These are phyloP conservation scores for Prostheceraeus crozeri DNA, from an alignment of 2,888 invertebrate species.

Conservation along the genomic window DNA sequence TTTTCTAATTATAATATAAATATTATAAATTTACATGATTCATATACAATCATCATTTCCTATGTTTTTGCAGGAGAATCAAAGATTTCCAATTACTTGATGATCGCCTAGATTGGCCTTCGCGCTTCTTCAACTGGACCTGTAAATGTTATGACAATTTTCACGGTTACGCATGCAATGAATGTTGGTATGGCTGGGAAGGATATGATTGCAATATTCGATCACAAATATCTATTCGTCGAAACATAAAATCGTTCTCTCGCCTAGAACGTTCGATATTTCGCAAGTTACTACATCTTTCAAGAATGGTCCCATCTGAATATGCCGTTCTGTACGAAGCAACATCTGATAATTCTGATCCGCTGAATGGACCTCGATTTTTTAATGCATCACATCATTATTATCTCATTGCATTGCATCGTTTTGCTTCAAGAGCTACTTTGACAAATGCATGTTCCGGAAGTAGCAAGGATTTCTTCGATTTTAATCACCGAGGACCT, in stretches of 20 bases:
- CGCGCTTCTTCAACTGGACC: background rate
- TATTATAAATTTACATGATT: too few relatives aligned
- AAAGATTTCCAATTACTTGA: too few relatives aligned
- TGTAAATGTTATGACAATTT: background rate
- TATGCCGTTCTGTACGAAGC: background rate
- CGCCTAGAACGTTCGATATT: background rate
- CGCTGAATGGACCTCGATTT: background rate
- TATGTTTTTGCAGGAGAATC: too few relatives aligned
- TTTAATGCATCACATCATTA: background rate
- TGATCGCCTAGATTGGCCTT: constrained; percentile 7
- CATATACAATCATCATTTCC: too few relatives aligned
- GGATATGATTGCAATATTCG: background rate
- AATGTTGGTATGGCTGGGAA: background rate
- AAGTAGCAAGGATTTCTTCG: too few relatives aligned
- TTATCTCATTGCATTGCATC: background rate
- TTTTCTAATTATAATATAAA: too few relatives aligned
- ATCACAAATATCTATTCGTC: background rate
- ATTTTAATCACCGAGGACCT: background rate
- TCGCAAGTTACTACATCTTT: background rate
- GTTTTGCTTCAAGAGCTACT: background rate
- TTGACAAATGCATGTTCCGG: background rate
- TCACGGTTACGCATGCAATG: background rate
- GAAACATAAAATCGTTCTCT: background rate
- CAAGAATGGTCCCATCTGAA: background rate
- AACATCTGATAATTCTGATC: background rate